Base-by-base conservation (phyloP, 2,797 vertebrate species). In the Pterois miles region DNA sequence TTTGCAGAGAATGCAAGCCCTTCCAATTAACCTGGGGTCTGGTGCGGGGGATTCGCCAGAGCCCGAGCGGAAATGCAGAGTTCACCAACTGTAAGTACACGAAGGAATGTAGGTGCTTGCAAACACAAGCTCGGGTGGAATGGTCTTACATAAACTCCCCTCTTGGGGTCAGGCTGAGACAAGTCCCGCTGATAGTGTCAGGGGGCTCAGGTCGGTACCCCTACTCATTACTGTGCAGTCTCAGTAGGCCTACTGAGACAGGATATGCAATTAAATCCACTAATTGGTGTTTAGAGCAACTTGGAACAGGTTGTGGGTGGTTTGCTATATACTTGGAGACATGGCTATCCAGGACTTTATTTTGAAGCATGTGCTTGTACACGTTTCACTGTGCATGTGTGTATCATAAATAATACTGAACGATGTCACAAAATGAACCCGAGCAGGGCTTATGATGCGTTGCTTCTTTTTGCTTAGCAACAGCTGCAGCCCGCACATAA, bases 201-300 rank as follows among this genome's bases (percentile, higher is more conserved):
- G 76, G 74, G 70, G 74, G 36, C 53, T 83, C 59, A 67, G 77
- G 81, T 78, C 46, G 38, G 62, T 58, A 81, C 74, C 58, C 70
- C 80, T 83, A 69, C 89, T 85, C 75, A 84, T 88, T 81, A 83
- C 66, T 79, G 75, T 36, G 48, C 46, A 71, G 70, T 71, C 84
- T 87, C 81, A 68, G 67, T 33, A 29, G 86, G 54, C 70, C 86
- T 52, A 59, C 66, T 74, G 88, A 81, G 88, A 85, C 78, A 62
- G 78, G 72, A 76, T 31, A 52, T 76, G 83, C 86, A 94, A 94
- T 92, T 89, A 92, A 77, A 84, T 83, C 71, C 79, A 81, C 88
- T 90, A 92, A 94, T 90, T 93, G 91, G 83, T 78, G 25, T 91
- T 90, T 78, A 82, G 58, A 75, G 69, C 79, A 76, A 60, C 65